phyloP scores from a whole-genome alignment of 2,888 invertebrate genomes.

The Drosophila stalkeri region DNA sequence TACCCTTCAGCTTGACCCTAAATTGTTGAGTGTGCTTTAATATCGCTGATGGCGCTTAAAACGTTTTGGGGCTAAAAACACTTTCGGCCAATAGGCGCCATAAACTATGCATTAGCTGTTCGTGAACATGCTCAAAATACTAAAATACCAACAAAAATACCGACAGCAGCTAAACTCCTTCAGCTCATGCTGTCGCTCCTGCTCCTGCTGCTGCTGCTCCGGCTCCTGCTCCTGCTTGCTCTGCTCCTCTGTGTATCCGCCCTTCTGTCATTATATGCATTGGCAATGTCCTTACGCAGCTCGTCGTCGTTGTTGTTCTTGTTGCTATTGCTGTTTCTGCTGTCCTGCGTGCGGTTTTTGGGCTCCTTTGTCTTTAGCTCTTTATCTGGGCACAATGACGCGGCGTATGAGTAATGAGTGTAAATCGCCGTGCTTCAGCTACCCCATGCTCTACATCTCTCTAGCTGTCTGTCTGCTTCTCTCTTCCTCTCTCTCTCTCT shows the following conservation, averaged over 20 bases:
- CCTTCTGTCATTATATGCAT: conserved; percentile 61
- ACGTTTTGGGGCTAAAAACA: conserved; percentile 66
- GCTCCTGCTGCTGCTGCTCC: neutral
- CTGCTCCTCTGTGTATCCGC: neutral
- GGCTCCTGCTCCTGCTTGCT: neutral
- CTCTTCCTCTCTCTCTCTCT: neutral
- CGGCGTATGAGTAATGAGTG: conserved; percentile 78
- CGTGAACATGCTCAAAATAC: conserved; percentile 74
- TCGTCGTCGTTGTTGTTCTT: conserved; percentile 17
- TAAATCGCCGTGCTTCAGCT: conserved; percentile 28
- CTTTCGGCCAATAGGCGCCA: conserved; percentile 71
- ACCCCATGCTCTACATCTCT: neutral
- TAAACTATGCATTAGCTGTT: conserved; percentile 77
- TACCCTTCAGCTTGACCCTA: neutral
- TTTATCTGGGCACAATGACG: conserved; percentile 78
- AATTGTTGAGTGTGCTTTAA: conserved; percentile 15
- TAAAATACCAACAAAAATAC: conserved; percentile 70
- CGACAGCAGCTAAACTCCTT: conserved; percentile 26
- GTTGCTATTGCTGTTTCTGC: conserved; percentile 15
- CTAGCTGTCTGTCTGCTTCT: neutral
- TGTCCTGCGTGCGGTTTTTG: conserved; percentile 42
- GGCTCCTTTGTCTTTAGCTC: conserved; percentile 62
- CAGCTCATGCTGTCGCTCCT: neutral
- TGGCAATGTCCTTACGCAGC: conserved; percentile 30
- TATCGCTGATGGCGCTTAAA: conserved; percentile 25